Base-by-base conservation (phyloP, 2,888 invertebrate genomes). In the Nymphalis polychloros region DNA sequence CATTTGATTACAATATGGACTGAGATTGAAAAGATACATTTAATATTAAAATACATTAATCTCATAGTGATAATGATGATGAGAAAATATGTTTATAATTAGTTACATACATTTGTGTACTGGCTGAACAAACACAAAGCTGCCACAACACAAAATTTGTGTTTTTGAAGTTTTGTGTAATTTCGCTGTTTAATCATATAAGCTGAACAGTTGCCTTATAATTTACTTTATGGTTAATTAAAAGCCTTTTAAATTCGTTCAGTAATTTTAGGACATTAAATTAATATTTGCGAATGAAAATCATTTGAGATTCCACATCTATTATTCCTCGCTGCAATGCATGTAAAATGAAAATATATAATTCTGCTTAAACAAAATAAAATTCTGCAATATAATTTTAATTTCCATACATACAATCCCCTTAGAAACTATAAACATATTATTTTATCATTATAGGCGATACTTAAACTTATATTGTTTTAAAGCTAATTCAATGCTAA, bases 231-330 rank as follows among this genome's bases (percentile, higher is more conserved):
- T 19, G 0, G 19, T 35, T 57, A 57, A 57, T 57, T 57, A 57
- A n/a, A 41, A 57, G 57, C 57, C 57, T 19, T 57, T 57, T 57
- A 41, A 57, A 57, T 57, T 57, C 57, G 57, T 41, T 41, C 35
- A 57, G 35, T 57, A 57, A 41, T 19, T 35, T 57, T 0, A 7
- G 27, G 35, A 3, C 10, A 41, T n/a, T 16, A 35, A 57, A 19
- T n/a, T 41, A 27, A 5, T 41, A 19, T 8, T 0, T n/a, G 41
- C 41, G 10, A 8, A 19, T 57, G n/a, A 57, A 20, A 57, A 57
- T 57, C 13, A 41, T 35, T 57, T 57, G 57, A 57, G 57, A 57
- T 57, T 57, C 53, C 8, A n/a, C 17, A 7, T 7, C 20, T 31
- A 31, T 20, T 31, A 2, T 31, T 16, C 16, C 6, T 10, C 5